Evolutionary conservation across 2,113 vertebrate genomes (phyloP).

Genomic region (Clarias gariepinus): DNA sequence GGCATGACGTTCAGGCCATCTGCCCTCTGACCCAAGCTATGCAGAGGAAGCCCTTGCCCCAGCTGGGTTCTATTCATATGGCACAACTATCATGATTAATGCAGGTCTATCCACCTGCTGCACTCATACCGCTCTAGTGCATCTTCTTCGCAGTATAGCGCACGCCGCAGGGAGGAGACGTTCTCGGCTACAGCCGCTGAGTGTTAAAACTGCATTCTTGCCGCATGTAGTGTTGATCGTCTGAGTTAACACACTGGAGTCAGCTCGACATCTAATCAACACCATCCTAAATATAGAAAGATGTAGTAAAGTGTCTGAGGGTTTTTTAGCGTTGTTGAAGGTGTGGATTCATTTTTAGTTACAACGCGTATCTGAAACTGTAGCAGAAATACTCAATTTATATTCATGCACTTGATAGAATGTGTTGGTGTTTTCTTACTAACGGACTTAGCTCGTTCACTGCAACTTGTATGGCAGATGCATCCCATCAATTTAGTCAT

Average conservation of each 20-base stretch:
- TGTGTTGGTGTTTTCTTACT: not conserved
- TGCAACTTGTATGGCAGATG: not conserved
- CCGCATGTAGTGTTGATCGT: not conserved
- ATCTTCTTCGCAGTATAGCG: not conserved
- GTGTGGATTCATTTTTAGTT: not conserved
- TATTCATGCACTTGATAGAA: not conserved
- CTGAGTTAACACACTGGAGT: not conserved
- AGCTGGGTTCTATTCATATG: conserved; percentile 50
- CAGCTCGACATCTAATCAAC: not conserved
- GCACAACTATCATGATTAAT: conserved; percentile 28
- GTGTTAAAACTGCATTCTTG: not conserved
- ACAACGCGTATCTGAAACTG: not conserved
- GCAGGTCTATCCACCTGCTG: conserved; percentile 29
- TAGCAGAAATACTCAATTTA: not conserved
- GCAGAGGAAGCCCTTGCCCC: conserved; percentile 17
- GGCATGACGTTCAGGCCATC: conserved; percentile 24
- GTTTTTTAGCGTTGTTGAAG: not conserved
- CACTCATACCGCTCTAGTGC: not conserved
- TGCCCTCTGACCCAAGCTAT: conserved; percentile 50
- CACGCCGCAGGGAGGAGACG: not conserved
- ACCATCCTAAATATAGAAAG: not conserved
- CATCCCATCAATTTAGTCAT: not conserved
- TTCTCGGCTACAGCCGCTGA: not conserved
- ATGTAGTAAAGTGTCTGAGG: not conserved
- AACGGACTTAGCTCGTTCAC: not conserved